These are phyloP conservation scores for Bujurquina vittata DNA, from an alignment of 2,113 vertebrate species.

Conservation along the genomic window DNA sequence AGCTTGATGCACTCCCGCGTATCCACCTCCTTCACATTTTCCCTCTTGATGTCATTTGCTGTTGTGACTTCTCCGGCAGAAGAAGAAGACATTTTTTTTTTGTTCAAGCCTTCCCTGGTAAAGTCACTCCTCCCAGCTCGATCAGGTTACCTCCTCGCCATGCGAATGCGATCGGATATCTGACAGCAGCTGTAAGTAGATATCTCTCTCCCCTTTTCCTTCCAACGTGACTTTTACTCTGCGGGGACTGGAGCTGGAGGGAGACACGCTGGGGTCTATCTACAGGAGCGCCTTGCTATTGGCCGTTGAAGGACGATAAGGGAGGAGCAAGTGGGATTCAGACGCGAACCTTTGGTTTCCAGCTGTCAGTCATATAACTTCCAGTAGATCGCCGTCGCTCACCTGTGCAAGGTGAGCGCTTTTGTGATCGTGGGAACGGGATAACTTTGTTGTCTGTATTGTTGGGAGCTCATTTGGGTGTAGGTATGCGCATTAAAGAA, in stretches of 20 bases:
- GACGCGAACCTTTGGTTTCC: slow-evolving; percentile 67
- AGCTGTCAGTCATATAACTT: slow-evolving; percentile 75
- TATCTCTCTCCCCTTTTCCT: slow-evolving; percentile 82
- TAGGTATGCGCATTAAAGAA: slow-evolving; percentile 1
- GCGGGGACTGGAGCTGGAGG: slow-evolving; percentile 78
- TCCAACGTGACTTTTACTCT: slow-evolving; percentile 83
- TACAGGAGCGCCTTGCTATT: slow-evolving; percentile 77
- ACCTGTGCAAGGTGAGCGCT: slow-evolving; percentile 80
- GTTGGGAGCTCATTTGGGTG: slow-evolving; percentile 21
- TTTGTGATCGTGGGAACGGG: slow-evolving; percentile 58
- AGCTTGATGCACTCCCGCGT: slow-evolving; percentile 83
- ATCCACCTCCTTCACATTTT: slow-evolving; percentile 92
- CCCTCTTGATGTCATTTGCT: slow-evolving; percentile 94
- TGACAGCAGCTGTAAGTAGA: slow-evolving; percentile 90
- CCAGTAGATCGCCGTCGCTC: slow-evolving; percentile 58
- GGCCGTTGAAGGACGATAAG: slow-evolving; percentile 67
- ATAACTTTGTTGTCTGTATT: slow-evolving; percentile 46
- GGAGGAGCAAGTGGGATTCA: slow-evolving; percentile 76
- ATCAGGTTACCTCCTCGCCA: slow-evolving; percentile 97
- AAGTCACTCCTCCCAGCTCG: slow-evolving; percentile 91
- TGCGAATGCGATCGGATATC: slow-evolving; percentile 93
- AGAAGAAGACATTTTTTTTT: slow-evolving; percentile 97
- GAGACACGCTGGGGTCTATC: slow-evolving; percentile 77
- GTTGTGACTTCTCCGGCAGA: slow-evolving; percentile 88
- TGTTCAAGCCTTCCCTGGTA: slow-evolving; percentile 81